A percentile compares a stretch with the other conserved stretches of the same genome.
Evolutionary conservation across 2,113 vertebrate genomes (phyloP).

Genomic region (Pomatorhinus ruficollis): DNA sequence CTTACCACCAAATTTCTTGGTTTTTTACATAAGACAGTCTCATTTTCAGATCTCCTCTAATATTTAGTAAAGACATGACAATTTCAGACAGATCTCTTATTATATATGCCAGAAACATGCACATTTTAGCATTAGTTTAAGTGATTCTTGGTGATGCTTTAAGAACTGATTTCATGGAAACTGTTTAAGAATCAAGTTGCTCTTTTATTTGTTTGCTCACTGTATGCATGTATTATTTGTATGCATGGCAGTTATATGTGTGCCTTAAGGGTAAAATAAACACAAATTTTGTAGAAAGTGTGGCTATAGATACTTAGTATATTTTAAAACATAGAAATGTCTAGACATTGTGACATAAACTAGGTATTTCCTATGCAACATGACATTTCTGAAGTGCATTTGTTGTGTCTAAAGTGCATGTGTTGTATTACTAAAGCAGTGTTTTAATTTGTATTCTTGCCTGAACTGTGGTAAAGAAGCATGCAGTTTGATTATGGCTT

Average conservation of each 20-base stretch:
- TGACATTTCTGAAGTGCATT: background rate
- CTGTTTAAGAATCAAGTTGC: background rate
- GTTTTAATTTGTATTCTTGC: background rate
- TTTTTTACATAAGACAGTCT: background rate
- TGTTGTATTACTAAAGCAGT: background rate
- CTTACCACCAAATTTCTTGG: background rate
- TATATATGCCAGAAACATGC: background rate
- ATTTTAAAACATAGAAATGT: background rate
- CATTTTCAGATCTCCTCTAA: background rate
- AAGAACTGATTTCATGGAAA: background rate
- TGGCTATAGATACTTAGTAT: background rate
- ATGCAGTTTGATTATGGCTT: background rate
- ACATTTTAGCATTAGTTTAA: background rate
- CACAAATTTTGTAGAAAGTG: background rate
- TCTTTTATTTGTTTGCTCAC: background rate
- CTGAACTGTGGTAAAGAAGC: background rate
- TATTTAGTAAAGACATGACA: background rate
- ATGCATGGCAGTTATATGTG: background rate
- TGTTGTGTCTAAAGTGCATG: background rate
- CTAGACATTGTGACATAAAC: background rate
- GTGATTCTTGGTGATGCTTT: background rate
- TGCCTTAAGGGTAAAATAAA: background rate
- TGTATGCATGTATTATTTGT: background rate
- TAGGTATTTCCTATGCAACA: conserved; percentile 17
- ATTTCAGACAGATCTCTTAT: background rate